phyloP scores from a whole-genome alignment of 2,113 vertebrate genomes.

The Lamprologus ornatipinnis region DNA sequence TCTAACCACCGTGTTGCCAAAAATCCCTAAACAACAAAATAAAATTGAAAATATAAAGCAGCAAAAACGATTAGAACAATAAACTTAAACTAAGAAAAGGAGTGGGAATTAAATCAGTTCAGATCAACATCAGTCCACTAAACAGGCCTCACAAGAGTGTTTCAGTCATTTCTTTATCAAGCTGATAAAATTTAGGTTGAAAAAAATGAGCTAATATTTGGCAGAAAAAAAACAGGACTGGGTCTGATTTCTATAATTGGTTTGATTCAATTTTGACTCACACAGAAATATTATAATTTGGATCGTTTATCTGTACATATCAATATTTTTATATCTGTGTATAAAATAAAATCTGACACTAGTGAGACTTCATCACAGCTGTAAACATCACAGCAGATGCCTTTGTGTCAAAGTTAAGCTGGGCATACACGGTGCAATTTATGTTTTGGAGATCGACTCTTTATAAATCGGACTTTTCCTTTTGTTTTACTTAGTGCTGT shows the following conservation, averaged over 20 bases:
- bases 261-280: fast-evolving
- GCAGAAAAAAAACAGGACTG: not conserved
- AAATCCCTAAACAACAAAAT: not conserved
- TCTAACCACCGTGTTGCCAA: not conserved
- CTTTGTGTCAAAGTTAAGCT: not conserved
- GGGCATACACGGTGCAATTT: not conserved
- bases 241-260: not conserved
- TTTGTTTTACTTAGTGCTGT: not conserved
- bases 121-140: not conserved
- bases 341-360: not conserved
- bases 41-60: not conserved
- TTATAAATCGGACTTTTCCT: fast-evolving
- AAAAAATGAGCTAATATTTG: not conserved
- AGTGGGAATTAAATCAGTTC: fast-evolving
- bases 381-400: fast-evolving
- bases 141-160: not conserved
- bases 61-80: fast-evolving
- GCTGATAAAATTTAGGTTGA: not conserved
- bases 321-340: not conserved
- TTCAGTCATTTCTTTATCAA: not conserved
- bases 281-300: not conserved
- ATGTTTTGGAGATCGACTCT: fast-evolving
- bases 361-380: not conserved
- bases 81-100: not conserved
- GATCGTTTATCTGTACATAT: fast-evolving